A percentile compares a stretch with the other conserved stretches of the same genome.
Conservation (phyloP, 2,888 invertebrate species). For the Melipona bicolor region DNA sequence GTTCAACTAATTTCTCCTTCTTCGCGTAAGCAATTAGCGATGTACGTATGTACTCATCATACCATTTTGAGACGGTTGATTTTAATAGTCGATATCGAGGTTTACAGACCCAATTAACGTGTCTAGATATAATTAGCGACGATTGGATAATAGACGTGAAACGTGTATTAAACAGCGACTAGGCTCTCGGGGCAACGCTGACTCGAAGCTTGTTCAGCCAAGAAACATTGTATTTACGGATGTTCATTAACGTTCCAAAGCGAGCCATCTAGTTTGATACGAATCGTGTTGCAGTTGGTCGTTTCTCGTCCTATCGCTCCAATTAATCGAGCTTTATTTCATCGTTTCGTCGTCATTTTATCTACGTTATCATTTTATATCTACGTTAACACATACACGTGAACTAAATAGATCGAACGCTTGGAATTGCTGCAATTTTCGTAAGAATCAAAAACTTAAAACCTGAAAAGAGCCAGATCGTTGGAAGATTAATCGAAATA, state of each 20-base stretch:
- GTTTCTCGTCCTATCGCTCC: neutral
- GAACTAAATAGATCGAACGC: too few species aligned
- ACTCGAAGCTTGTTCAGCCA: slow-evolving; percentile 8
- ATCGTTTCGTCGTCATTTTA: neutral
- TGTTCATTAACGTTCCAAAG: slow-evolving; percentile 39
- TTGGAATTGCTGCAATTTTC: too few species aligned
- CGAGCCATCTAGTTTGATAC: slow-evolving; percentile 27
- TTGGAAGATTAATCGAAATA: too few species aligned
- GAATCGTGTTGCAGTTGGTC: slow-evolving; percentile 26
- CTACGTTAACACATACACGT: neutral
- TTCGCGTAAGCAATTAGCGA: neutral
- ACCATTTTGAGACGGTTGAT: slow-evolving; percentile 21
- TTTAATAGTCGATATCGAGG: slow-evolving; percentile 19
- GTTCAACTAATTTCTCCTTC: slow-evolving; percentile 9
- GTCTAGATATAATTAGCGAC: slow-evolving; percentile 25
- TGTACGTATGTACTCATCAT: neutral
- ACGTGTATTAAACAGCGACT: neutral
- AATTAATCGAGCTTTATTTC: slow-evolving; percentile 13
- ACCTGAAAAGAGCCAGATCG: too few species aligned
- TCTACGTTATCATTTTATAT: neutral
- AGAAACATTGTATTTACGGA: slow-evolving; percentile 27
- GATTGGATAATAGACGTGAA: slow-evolving; percentile 13
- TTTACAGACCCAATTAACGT: slow-evolving; percentile 31
- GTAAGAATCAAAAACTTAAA: too few species aligned
- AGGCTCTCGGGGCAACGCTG: neutral